Base-by-base conservation (phyloP, 2,113 vertebrate species). In the Pagrus major region DNA sequence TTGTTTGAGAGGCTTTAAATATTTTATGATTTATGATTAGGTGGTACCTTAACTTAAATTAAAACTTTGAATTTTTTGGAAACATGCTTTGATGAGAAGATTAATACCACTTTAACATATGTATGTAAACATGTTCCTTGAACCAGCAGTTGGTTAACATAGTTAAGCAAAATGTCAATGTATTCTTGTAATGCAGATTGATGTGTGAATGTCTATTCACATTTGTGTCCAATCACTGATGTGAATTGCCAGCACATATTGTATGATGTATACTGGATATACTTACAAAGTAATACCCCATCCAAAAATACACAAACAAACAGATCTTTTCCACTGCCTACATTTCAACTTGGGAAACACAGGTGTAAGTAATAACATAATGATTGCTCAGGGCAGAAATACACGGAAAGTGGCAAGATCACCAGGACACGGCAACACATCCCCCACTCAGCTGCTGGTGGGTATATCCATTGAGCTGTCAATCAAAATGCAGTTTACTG, bases 341-440 rank as follows among this genome's bases (percentile, higher is more conserved):
- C 44, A 31, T 20, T 20, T 27, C 10, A 18, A 60, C 46, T 49
- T 47, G 47, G 35, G n/a, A 56, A 56, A 51, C 65, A 16, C 59
- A 27, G 67, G 60, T 71, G 61, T 51, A 37, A 66, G 37, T 35
- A 12, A 54, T 27, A 29, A 31, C 20, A 23, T 54, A 52, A 56
- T 75, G 54, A 79, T 66, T 25, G 69, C 79, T 74, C 39, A 46
- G 39, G 54, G 76, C 51, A 65, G 21, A 78, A 46, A 66, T 39
- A 46, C 59, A 63, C 51, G 37, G 31, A 4, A 44, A 47, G 71
- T 11, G 27, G 20, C 4, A 27, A 51, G 23, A 39, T 55, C 12
- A 0, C 39, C 10, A 69, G 51, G 37, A 71, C 58, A 51, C 0
- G 9, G 1, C 3, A 27, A 20, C 64, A 44, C 55, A n/a, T 49